Evolutionary conservation across 2,113 vertebrate genomes (phyloP).

Genomic region (Aix galericulata): DNA sequence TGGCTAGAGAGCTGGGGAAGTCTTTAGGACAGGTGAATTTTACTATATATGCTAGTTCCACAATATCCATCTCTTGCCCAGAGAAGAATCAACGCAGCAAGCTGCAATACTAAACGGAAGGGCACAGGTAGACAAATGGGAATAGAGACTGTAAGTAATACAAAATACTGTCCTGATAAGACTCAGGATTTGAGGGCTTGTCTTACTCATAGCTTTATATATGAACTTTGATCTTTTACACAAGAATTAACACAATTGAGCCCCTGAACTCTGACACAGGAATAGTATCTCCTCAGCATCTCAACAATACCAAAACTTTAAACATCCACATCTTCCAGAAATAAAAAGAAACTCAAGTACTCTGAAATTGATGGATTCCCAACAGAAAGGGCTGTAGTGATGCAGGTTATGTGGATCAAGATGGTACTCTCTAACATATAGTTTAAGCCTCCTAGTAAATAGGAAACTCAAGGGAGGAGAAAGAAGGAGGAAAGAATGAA

Average conservation of each 20-base stretch:
- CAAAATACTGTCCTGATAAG: background rate
- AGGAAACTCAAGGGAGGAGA: background rate
- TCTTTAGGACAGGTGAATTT: background rate
- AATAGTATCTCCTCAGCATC: background rate
- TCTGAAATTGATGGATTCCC: background rate
- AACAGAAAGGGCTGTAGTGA: background rate
- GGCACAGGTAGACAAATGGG: background rate
- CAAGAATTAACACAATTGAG: background rate
- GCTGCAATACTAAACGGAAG: background rate
- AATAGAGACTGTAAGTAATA: background rate
- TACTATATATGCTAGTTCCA: background rate
- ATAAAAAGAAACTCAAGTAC: background rate
- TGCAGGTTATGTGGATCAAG: background rate
- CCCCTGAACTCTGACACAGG: background rate
- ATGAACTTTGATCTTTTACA: background rate
- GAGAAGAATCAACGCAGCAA: background rate
- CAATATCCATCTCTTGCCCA: rapidly evolving
- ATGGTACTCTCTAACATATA: background rate
- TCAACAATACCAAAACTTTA: background rate
- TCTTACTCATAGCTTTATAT: background rate
- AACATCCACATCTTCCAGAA: background rate
- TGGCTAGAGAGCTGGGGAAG: background rate
- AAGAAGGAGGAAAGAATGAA: background rate
- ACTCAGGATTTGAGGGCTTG: background rate
- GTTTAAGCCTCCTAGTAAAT: background rate